Evolutionary conservation across 2,113 vertebrate genomes (phyloP), one percentile per base, ranked within the genome.

Genomic region (Bolborhynchus lineola): DNA sequence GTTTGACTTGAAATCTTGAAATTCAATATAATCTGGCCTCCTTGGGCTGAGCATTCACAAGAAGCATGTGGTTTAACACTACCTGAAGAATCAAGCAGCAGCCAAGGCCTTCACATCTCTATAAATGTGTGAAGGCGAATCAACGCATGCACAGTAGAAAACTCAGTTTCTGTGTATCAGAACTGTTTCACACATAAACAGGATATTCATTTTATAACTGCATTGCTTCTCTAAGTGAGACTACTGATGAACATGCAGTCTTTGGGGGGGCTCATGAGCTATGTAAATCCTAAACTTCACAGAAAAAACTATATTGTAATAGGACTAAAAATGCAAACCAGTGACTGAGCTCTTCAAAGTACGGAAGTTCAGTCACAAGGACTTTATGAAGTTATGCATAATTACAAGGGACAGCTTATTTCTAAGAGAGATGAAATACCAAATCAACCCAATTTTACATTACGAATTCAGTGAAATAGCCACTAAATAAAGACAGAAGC

Each of bases 111-210:
- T 29, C 59, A 39, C 7, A 50, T 35, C 35, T 62, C 76, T 52
- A 9, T 24, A 46, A 50, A 50, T 1, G 3, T 1, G 2, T 8
- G 25, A 14, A 68, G 23, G 42, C 49, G 0, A 0, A 53, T 2
- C 2, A 29, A 26, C 2, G 33, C 0, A 6, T 0, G 8, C 31
- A 69, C 21, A 83, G n/a, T 2, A n/a, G 4, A 77, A 63, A 74
- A 37, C 23, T 63, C 20, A 29, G 39, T 14, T 75, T 57, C 39
- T 78, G 25, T 29, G 8, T 10, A 78, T n/a, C 33, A 46, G 35
- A 83, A 60, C 44, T 28, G 13, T 10, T 88, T 8, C 23, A 20
- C 31, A 88, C 13, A 28, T 5, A 0, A 14, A 57, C 23, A 18
- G 13, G 9, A 77, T 29, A 64, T 46, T 42, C 2, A 39, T 17